Evolutionary conservation across 2,113 vertebrate genomes (phyloP).

Genomic region (Tor tambroides): DNA sequence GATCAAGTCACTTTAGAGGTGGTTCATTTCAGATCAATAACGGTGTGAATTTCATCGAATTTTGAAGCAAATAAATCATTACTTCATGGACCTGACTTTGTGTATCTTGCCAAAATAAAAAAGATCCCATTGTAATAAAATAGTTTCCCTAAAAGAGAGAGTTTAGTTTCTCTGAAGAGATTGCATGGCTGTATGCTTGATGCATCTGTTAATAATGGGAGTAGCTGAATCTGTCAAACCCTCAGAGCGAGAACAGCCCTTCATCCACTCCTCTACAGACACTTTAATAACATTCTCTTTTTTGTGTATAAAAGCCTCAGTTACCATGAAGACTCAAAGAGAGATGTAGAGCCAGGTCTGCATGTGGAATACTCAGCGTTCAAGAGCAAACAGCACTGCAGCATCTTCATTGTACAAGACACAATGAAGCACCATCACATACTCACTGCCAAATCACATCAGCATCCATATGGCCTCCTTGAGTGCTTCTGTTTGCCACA

Average conservation of each 20-base stretch:
- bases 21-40: too few species aligned
- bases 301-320: neutral
- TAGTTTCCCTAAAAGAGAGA: neutral
- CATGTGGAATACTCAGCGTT: neutral
- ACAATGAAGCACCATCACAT: neutral
- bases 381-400: neutral
- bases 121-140: neutral
- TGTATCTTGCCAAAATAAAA: neutral
- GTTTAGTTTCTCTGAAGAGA: too few species aligned
- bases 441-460: neutral
- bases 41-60: too few species aligned
- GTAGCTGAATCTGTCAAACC: too few species aligned
- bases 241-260: neutral
- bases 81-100: neutral
- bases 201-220: too few species aligned
- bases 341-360: neutral
- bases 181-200: neutral
- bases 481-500: too few species aligned
- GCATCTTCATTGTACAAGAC: neutral
- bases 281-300: neutral
- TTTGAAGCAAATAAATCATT: neutral
- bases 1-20: too few species aligned
- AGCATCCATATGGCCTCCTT: neutral
- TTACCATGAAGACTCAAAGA: neutral
- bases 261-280: neutral